phyloP scores from a whole-genome alignment of 2,797 vertebrate species.

The Sebastes dallii region DNA sequence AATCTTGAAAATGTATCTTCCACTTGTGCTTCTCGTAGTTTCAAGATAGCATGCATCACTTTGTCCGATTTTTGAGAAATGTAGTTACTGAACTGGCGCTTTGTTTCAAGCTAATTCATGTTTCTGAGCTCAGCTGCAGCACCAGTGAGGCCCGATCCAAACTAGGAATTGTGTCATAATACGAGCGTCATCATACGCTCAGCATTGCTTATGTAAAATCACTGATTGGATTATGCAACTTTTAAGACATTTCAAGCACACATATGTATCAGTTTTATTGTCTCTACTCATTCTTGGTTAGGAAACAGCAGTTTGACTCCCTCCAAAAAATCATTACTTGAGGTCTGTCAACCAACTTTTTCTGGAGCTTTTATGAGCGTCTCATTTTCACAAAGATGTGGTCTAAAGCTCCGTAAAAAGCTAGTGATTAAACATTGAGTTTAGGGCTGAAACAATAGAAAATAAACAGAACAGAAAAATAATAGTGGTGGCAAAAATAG shows the following conservation, averaged over 20 bases:
- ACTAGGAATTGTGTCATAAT: not conserved
- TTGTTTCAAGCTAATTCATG: conserved; percentile 24
- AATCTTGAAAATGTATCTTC: not conserved
- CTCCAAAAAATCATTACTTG: not conserved
- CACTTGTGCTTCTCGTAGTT: not conserved
- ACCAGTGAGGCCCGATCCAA: not conserved
- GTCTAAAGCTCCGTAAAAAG: not conserved
- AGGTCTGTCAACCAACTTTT: not conserved
- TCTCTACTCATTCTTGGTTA: accelerated
- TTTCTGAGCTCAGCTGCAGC: conserved; percentile 11
- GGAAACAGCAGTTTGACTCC: not conserved
- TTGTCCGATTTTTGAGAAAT: not conserved
- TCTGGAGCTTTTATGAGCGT: not conserved
- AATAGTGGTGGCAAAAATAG: not conserved
- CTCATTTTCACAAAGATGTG: not conserved
- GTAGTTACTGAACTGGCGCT: no score
- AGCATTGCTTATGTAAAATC: not conserved
- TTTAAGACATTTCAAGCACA: not conserved
- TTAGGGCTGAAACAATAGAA: not conserved
- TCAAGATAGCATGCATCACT: not conserved
- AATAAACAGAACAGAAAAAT: not conserved
- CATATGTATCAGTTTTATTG: not conserved
- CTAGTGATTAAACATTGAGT: not conserved
- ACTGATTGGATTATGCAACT: not conserved
- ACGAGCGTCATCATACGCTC: not conserved